These are phyloP conservation scores for Psittacula derbiana DNA, from an alignment of 2,797 vertebrate genomes.

Conservation along the genomic window DNA sequence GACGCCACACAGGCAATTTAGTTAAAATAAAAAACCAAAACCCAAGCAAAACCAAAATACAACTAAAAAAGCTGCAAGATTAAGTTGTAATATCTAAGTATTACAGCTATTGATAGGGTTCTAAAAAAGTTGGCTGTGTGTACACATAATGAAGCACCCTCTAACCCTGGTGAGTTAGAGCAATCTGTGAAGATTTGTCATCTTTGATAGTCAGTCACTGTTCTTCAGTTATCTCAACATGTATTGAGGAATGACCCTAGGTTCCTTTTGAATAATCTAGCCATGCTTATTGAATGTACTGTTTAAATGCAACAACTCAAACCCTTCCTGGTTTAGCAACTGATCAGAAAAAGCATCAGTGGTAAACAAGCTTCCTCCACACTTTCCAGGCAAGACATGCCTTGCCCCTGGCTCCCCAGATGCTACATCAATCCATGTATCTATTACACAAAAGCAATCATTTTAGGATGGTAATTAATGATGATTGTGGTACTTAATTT, in stretches of 20 bases:
- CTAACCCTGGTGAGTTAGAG: background rate
- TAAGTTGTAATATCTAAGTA: background rate
- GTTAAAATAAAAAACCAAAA: background rate
- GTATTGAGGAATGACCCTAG: background rate
- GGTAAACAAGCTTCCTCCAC: background rate
- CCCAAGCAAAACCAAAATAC: background rate
- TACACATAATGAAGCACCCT: background rate
- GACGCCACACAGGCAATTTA: background rate
- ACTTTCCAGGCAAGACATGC: background rate
- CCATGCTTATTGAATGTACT: conserved; percentile 11
- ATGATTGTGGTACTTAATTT: conserved; percentile 18
- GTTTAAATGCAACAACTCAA: conserved; percentile 16
- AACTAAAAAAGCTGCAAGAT: background rate
- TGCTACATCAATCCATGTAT: background rate
- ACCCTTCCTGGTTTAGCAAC: background rate
- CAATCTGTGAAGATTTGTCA: background rate
- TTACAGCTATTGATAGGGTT: background rate
- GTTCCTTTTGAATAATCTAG: background rate
- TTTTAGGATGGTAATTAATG: conserved; percentile 28
- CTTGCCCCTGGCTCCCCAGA: background rate
- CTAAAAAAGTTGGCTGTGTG: background rate
- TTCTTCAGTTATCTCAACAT: background rate
- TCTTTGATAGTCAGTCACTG: background rate
- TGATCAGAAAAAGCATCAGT: background rate
- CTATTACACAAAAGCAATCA: background rate